phyloP scores from a whole-genome alignment of 2,113 vertebrate species.

The Chionodraco myersi region DNA sequence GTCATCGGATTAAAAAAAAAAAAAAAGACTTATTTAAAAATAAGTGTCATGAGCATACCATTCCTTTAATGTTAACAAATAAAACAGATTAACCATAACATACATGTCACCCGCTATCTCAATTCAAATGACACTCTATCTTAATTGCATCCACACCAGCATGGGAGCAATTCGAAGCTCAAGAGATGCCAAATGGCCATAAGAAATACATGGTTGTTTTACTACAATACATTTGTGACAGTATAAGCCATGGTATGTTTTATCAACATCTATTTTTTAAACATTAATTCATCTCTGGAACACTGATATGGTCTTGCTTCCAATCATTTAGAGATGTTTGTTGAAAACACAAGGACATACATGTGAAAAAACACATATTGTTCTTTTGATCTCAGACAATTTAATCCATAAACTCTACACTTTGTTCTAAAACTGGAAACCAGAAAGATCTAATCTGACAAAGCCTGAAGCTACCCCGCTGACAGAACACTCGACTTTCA shows the following conservation, averaged over 20 bases:
- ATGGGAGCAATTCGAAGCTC: too few relatives aligned
- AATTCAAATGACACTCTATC: too few relatives aligned
- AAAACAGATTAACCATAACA: too few relatives aligned
- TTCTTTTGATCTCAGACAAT: slow-evolving; percentile 23
- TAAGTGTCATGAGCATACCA: too few relatives aligned
- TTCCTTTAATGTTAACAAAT: too few relatives aligned
- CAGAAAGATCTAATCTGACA: slow-evolving; percentile 44
- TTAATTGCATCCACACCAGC: too few relatives aligned
- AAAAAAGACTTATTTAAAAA: too few relatives aligned
- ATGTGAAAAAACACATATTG: not conserved
- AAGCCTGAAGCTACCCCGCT: slow-evolving; percentile 18
- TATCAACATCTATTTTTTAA: not conserved
- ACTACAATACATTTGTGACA: not conserved
- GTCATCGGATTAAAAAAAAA: too few relatives aligned
- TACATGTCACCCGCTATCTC: too few relatives aligned
- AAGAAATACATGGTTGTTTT: not conserved
- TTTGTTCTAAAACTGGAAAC: slow-evolving; percentile 34
- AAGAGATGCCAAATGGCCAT: too few relatives aligned
- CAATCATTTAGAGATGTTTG: not conserved
- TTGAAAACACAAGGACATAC: not conserved
- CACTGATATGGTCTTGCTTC: not conserved
- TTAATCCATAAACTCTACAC: slow-evolving; percentile 23
- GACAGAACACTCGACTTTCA: not conserved
- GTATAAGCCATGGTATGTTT: not conserved
- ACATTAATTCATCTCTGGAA: not conserved